Evolutionary conservation across 2,888 invertebrate species (phyloP).

Genomic region (Phyto melanocephala): DNA sequence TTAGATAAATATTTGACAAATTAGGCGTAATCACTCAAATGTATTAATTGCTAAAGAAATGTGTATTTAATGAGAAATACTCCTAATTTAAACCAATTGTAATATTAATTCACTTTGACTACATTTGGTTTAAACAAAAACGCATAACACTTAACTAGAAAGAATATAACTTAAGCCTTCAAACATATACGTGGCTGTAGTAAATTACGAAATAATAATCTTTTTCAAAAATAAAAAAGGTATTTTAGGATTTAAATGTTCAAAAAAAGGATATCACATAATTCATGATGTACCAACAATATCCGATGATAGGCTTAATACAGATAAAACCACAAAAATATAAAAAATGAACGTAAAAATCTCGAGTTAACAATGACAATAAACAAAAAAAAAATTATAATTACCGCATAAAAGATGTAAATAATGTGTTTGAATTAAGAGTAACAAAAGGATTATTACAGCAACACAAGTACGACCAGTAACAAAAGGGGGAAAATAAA

Average conservation of each 20-base stretch:
- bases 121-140: too few species aligned
- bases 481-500: background rate
- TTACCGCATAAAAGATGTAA: constrained; percentile 19
- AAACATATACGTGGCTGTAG: background rate
- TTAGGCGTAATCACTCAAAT: too few species aligned
- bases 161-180: too few species aligned
- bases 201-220: background rate
- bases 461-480: background rate
- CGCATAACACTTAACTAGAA: too few species aligned
- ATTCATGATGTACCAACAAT: background rate
- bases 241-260: background rate
- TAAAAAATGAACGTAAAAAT: constrained; percentile 21
- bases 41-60: too few species aligned
- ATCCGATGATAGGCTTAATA: background rate
- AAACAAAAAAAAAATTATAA: constrained; percentile 4
- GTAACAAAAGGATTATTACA: constrained; percentile 46
- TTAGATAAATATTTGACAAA: too few species aligned
- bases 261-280: background rate
- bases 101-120: too few species aligned
- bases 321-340: background rate
- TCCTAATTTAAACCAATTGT: too few species aligned
- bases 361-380: constrained; percentile 15
- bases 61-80: too few species aligned
- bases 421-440: constrained; percentile 43
- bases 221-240: background rate